Conservation (phyloP, 2,888 invertebrate species). For the Limnephilus rhombicus region DNA sequence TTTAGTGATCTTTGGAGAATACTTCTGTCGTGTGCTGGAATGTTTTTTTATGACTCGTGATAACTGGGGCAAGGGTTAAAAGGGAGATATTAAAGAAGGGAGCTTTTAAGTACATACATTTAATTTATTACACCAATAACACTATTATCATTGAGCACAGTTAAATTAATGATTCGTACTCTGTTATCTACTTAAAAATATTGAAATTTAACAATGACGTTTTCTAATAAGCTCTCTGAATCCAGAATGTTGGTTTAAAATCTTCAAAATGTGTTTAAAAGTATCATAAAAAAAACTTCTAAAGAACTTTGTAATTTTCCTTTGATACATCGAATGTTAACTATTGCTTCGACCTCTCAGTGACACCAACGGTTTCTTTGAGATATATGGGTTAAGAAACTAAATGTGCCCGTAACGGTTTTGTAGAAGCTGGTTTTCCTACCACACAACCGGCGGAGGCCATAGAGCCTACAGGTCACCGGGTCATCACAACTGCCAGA, state of each 20-base stretch:
- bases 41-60: constrained; percentile 23
- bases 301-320: not conserved
- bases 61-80: constrained; percentile 43
- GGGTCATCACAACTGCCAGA: constrained; percentile 58
- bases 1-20: constrained; percentile 32
- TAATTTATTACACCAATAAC: constrained; percentile 16
- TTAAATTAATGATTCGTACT: not conserved
- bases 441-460: constrained; percentile 32
- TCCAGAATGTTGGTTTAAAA: not conserved
- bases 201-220: not conserved
- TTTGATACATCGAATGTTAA: not conserved
- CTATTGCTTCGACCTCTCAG: not conserved
- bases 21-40: constrained; percentile 40
- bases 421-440: constrained; percentile 56
- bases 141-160: not conserved
- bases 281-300: not conserved
- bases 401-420: constrained; percentile 45
- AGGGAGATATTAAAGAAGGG: constrained; percentile 20
- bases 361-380: constrained; percentile 42
- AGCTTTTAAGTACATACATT: not conserved
- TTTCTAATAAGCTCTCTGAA: not conserved
- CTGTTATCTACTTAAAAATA: not conserved
- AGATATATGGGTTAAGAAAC: constrained; percentile 49
- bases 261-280: not conserved
- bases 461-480: constrained; percentile 54